These are phyloP conservation scores for Agrypnia vestita DNA, from an alignment of 1,140 invertebrate species.

Conservation along the genomic window DNA sequence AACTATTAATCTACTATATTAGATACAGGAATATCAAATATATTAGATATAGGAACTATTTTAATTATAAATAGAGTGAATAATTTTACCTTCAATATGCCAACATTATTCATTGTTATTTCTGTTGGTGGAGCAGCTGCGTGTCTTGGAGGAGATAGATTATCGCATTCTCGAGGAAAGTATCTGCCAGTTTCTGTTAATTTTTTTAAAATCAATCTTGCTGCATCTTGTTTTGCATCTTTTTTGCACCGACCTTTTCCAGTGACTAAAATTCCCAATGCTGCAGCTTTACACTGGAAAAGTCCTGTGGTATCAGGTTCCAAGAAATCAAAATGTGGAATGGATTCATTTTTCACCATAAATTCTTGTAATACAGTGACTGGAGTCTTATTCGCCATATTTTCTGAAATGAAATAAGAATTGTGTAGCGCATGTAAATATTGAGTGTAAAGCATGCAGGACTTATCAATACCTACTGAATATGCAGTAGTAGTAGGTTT, in stretches of 20 bases:
- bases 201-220: conserved; percentile 65
- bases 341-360: conserved; percentile 74
- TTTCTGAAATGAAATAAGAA: conserved; percentile 21
- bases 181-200: conserved; percentile 44
- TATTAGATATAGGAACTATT: too few relatives aligned
- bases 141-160: conserved; percentile 12
- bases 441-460: too few relatives aligned
- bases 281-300: conserved; percentile 76
- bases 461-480: too few relatives aligned
- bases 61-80: too few relatives aligned
- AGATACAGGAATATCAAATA: too few relatives aligned
- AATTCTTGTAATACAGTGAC: conserved; percentile 82
- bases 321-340: conserved; percentile 80
- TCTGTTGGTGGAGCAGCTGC: conserved; percentile 18
- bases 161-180: conserved; percentile 35
- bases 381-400: conserved; percentile 74
- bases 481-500: too few relatives aligned
- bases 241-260: conserved; percentile 81
- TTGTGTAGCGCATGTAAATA: too few relatives aligned
- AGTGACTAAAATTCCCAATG: conserved; percentile 65
- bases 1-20: too few relatives aligned
- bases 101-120: conserved; percentile 45
- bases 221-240: conserved; percentile 82
- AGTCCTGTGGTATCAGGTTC: conserved; percentile 79
- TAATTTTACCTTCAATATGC: conserved; percentile 43